Base-by-base conservation (phyloP, 2,797 vertebrate species). In the Macropodus opercularis region DNA sequence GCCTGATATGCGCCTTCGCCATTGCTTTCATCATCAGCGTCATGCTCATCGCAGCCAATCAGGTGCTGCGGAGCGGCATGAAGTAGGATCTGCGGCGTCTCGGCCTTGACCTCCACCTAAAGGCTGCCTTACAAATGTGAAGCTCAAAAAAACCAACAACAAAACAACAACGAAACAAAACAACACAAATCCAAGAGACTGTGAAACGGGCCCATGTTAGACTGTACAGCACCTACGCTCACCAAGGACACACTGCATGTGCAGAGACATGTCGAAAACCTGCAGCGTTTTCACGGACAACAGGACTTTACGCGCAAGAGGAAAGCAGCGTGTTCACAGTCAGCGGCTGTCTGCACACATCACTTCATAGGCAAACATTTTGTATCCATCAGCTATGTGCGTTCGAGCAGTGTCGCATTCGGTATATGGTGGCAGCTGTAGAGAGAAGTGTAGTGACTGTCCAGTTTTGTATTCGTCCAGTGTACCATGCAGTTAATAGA, bases 21-120 rank as follows among this genome's bases (percentile, higher is more conserved):
- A 97, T 98, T 1, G 96, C 96, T 74, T 98, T 98, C 90, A 97
- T 98, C 93, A 98, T 98, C 91, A 98, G 96, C 6, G 96, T 98
- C 80, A 98, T 98, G 96, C 94, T 98, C 58, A 98, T 98, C 14
- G 96, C 96, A 0, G 96, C 96, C 90, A 98, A 98, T 90, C 96
- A 98, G 91, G 95, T 98, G 85, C 93, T 98, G 92, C 93, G 96
- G 55, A 98, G 96, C 1, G 96, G 96, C 85, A 98, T 98, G 96
- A 97, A 98, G 80, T 98, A 95, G 84, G 56, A 53, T 43, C 22
- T 3, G 36, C 36, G 13, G 53, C 23, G 36, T 18, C 56, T 47
- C 56, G 60, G 74, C 63, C 82, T 84, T 60, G 56, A 72, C 59
- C 42, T 46, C 54, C 67, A 63, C 23, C 72, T 42, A 43, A 72